Evolutionary conservation across 2,797 vertebrate genomes (phyloP).

Genomic region (Buphagus erythrorhynchus): DNA sequence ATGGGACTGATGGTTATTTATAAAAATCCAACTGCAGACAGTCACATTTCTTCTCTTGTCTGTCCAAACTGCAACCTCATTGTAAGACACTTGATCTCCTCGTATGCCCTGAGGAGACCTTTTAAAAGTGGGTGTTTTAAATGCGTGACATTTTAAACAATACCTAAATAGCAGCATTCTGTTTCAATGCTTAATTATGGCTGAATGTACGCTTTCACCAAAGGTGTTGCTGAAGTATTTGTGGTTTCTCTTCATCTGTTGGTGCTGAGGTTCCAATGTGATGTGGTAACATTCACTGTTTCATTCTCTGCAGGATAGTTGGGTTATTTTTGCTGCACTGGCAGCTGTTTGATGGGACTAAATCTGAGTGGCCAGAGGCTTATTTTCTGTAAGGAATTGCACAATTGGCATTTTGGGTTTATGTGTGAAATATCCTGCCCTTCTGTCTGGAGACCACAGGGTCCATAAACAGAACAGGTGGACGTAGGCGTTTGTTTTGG

Average conservation of each 20-base stretch:
- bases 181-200: background rate
- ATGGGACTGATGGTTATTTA: background rate
- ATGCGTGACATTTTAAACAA: background rate
- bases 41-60: background rate
- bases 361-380: background rate
- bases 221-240: background rate
- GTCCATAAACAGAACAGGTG: background rate
- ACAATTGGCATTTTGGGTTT: background rate
- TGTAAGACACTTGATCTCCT: background rate
- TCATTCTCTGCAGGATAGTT: background rate
- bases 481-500: background rate
- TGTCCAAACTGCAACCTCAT: background rate
- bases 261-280: background rate
- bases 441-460: background rate
- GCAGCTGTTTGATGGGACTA: constrained; percentile 34
- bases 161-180: background rate
- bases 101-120: background rate
- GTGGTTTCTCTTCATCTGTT: background rate
- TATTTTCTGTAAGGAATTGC: background rate
- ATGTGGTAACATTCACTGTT: background rate
- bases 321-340: constrained; percentile 28
- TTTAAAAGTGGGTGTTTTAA: background rate
- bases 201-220: background rate
- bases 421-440: background rate
- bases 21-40: background rate